These are phyloP conservation scores for Eupithecia exiguata DNA, from an alignment of 2,888 invertebrate species.

Conservation along the genomic window DNA sequence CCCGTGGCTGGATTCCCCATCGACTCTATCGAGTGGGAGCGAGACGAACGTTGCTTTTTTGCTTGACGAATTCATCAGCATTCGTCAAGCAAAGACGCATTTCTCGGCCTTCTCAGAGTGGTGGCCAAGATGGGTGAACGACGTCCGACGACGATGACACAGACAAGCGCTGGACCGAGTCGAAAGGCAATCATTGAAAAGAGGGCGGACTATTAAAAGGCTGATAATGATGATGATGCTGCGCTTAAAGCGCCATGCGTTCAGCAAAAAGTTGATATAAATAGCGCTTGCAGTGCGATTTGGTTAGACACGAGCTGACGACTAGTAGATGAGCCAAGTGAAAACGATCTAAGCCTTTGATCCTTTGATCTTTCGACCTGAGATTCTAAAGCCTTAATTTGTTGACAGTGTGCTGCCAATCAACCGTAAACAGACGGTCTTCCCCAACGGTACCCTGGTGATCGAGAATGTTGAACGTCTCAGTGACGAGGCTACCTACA, in stretches of 20 bases:
- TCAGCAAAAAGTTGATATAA: neutral
- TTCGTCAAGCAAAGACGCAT: neutral
- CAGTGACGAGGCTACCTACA: constrained; percentile 97
- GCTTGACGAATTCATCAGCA: too few relatives aligned
- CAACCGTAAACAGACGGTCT: constrained; percentile 97
- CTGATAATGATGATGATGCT: neutral
- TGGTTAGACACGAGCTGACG: neutral
- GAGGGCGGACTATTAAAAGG: neutral
- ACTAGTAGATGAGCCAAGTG: neutral
- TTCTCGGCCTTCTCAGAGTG: neutral
- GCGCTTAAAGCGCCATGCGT: neutral
- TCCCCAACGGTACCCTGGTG: constrained; percentile 95
- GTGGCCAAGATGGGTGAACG: neutral
- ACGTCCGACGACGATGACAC: neutral
- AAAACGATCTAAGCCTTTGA: constrained; percentile 4
- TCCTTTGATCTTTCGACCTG: neutral
- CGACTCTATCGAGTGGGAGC: constrained; percentile 97
- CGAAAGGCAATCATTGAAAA: neutral
- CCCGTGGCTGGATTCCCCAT: constrained; percentile 98
- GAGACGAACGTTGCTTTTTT: constrained; percentile 90
- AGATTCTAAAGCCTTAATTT: constrained; percentile 38
- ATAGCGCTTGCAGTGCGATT: neutral
- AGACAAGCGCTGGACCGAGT: neutral
- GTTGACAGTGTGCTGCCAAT: constrained; percentile 90
- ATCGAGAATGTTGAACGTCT: constrained; percentile 96